Evolutionary conservation across 1,140 invertebrate species (phyloP), one percentile per base, ranked within the genome.

Genomic region (Bilobella aurantiaca): DNA sequence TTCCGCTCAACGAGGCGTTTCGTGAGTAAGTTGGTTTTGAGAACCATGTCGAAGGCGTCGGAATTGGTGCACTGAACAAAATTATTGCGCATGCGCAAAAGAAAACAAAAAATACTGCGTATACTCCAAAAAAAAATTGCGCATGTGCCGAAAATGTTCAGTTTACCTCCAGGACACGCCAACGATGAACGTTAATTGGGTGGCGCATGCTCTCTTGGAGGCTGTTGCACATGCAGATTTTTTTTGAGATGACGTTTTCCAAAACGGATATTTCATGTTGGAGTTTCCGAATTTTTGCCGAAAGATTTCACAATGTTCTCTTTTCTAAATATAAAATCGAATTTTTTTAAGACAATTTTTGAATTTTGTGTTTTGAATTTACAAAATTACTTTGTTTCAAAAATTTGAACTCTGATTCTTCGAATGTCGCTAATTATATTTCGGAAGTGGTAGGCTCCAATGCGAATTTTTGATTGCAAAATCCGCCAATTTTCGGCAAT

Each of bases 161-260:
- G n/a, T 8, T 3, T 53, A 72, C 68, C 37, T 70, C 68, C 27
- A 72, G 28, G 28, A 49, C 31, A 34, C 71, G 59, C 71, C 71
- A 72, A 3, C 71, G 58, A 47, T 72, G 71, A 25, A 72, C 64
- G 63, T 72, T 72, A 23, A 69, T 68, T 18, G 68, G 68, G 3
- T 59, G 63, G 1, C 25, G 42, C 47, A 72, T 59, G 23, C 65
- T 34, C 18, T 66, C 62, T 58, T 49, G 37, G 5, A 72, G 18
- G 32, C 58, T 29, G 32, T 70, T 70, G 31, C 63, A 57, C 68
- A 72, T 72, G 42, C 68, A 72, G 12, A 25, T 66, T 59, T 72
- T 68, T 42, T 65, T 69, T 1, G 64, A 53, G 46, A 72, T 69
- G 25, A 28, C 25, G 62, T 68, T 72, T 59, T 72, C 66, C 12